Evolutionary conservation across 1,140 invertebrate genomes (phyloP).

Genomic region (Wasmannia auropunctata): DNA sequence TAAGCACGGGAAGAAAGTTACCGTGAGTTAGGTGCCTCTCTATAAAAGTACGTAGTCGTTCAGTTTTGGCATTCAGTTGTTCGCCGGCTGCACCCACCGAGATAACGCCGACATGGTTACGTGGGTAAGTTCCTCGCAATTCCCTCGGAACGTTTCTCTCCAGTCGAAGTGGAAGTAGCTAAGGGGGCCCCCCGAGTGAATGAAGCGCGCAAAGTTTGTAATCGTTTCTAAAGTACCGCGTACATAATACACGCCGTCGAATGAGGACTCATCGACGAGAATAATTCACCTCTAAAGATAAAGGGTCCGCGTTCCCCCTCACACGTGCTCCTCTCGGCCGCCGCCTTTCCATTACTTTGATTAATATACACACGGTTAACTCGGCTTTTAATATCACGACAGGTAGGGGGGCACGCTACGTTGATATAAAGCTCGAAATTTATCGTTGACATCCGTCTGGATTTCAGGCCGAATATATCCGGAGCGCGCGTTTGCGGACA

Average conservation of each 20-base stretch:
- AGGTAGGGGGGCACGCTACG: neutral
- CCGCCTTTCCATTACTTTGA: constrained; percentile 4
- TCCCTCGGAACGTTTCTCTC: neutral
- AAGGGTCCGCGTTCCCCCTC: neutral
- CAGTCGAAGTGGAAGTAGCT: neutral
- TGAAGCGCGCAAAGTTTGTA: constrained; percentile 18
- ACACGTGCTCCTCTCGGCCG: neutral
- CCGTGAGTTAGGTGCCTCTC: constrained; percentile 62
- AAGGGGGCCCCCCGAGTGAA: neutral
- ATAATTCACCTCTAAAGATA: constrained; percentile 1
- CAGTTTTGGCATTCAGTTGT: constrained; percentile 78
- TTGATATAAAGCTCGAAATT: constrained; percentile 28
- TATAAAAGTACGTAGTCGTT: constrained; percentile 80
- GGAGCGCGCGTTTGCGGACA: constrained; percentile 20
- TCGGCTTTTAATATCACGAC: neutral
- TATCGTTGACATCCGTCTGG: constrained; percentile 18
- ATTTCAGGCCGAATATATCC: constrained; percentile 8
- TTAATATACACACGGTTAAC: neutral
- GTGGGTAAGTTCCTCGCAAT: constrained; percentile 78
- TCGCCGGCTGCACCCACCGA: constrained; percentile 69
- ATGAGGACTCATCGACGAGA: neutral
- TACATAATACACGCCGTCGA: neutral
- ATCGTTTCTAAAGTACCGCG: constrained; percentile 21
- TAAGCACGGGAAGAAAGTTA: constrained; percentile 81
- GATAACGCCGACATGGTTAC: constrained; percentile 77